Percentiles rank a stretch among this genome's conserved stretches.
Conservation (phyloP, 2,113 vertebrate genomes). For the Eptatretus burgeri region DNA sequence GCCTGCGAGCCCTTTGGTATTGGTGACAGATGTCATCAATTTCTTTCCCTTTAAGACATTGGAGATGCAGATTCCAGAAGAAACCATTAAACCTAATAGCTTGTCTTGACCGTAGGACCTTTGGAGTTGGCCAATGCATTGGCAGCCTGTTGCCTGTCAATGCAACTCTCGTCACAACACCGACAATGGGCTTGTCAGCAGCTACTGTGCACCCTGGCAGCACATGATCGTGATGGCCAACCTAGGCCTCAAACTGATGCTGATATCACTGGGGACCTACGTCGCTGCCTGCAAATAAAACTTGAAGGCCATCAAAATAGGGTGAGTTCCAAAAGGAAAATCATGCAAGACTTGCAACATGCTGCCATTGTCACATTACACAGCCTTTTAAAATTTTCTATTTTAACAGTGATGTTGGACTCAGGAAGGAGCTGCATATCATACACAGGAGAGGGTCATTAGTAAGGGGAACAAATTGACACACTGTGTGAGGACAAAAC, state of each 20-base stretch:
- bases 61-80: too few relatives aligned
- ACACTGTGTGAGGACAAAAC: too few relatives aligned
- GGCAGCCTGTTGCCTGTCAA: constrained; percentile 87
- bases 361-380: too few relatives aligned
- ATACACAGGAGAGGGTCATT: too few relatives aligned
- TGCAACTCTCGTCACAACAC: constrained; percentile 72
- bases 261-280: constrained; percentile 70
- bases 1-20: neutral
- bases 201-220: constrained; percentile 62
- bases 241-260: constrained; percentile 54
- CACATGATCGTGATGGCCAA: constrained; percentile 81
- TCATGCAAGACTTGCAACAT: too few relatives aligned
- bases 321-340: constrained; percentile 18
- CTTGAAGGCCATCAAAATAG: constrained; percentile 88
- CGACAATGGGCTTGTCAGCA: constrained; percentile 95
- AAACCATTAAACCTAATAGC: too few relatives aligned
- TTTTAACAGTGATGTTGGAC: too few relatives aligned
- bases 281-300: constrained; percentile 66
- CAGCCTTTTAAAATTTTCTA: too few relatives aligned
- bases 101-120: constrained; percentile 58
- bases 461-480: too few relatives aligned
- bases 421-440: too few relatives aligned
- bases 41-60: too few relatives aligned
- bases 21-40: too few relatives aligned
- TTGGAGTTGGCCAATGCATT: constrained; percentile 92